Base-by-base conservation (phyloP, 30 jellyfish, hydroid and myxozoan genomes). In the Aurelia aurita complex sp. Pacific region DNA sequence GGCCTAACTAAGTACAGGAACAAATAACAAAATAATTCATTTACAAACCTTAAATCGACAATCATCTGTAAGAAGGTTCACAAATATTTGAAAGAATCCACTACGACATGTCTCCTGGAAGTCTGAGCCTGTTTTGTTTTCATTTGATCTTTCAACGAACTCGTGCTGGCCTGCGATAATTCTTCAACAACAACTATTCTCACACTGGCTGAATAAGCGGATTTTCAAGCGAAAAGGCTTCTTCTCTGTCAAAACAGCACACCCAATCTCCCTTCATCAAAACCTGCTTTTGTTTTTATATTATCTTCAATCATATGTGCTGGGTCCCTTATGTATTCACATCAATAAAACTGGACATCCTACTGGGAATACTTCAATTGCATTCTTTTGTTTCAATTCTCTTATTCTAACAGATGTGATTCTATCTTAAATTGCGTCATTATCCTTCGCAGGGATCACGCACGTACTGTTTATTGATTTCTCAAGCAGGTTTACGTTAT, bases 1-100 rank as follows among this genome's bases (percentile, higher is more conserved):
- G 77, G 77, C 87, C 66, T 34, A 77, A 64, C 40, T 62, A 2
- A 13, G 11, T 12, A 43, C 14, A 16, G 87, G 87, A 77, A 77
- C 87, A 77, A 77, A 77, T 42, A 77, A 32, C 36, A 38, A 63
- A 34, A 77, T 46, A 46, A 46, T 46, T 46, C 57, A 46, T 46
- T 46, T 46, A 46, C 57, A 46, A 46, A 46, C 57, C 57, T 6
- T 7, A 46, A 46, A 46, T 46, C 15, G 15, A 46, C 57, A 46
- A 5, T 46, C 57, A 46, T 1, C 57, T 14, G 8, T 46, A 46
- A 46, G 57, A 46, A 46, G 57, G 57, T 46, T 46, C 57, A 46
- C 57, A 46, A 46, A 46, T 46, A 46, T 46, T 46, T 46, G 57
- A 46, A 46, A 46, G 57, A 46, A 46, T 46, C 57, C 57, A 46